These are phyloP conservation scores for Empis livida DNA, from an alignment of 2,888 invertebrate genomes.

Conservation along the genomic window DNA sequence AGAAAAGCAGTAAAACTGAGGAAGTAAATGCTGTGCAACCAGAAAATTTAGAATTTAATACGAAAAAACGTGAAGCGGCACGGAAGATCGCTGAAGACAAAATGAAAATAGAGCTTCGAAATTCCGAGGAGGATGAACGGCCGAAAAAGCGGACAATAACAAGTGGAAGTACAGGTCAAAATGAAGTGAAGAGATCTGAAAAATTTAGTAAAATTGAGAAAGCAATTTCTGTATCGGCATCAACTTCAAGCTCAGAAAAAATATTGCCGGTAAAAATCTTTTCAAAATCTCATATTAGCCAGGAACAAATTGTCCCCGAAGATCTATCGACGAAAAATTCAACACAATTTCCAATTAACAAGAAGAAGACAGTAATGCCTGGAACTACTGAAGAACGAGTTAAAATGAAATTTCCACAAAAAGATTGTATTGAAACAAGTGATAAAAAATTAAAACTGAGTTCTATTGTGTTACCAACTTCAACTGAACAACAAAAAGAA, in stretches of 20 bases:
- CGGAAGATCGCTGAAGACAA: too few relatives aligned
- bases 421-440: conserved; percentile 7
- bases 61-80: too few relatives aligned
- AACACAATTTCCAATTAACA: not conserved
- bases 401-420: conserved; percentile 3
- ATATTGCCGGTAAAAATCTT: not conserved
- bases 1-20: not conserved
- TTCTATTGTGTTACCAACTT: not conserved
- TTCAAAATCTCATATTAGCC: too few relatives aligned
- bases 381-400: conserved; percentile 1
- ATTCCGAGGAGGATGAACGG: not conserved
- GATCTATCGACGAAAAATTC: not conserved
- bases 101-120: too few relatives aligned
- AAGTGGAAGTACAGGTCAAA: too few relatives aligned
- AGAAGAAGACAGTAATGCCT: not conserved
- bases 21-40: not conserved
- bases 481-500: not conserved
- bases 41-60: too few relatives aligned
- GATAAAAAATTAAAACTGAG: too few relatives aligned
- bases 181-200: not conserved
- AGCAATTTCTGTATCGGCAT: not conserved
- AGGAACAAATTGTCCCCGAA: not conserved
- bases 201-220: conserved; percentile 1
- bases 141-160: not conserved
- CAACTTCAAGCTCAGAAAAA: not conserved